Percentiles rank a stretch among this genome's conserved stretches.
Evolutionary conservation across 2,888 invertebrate genomes (phyloP).

Genomic region (Nematopogon swammerdamellus): DNA sequence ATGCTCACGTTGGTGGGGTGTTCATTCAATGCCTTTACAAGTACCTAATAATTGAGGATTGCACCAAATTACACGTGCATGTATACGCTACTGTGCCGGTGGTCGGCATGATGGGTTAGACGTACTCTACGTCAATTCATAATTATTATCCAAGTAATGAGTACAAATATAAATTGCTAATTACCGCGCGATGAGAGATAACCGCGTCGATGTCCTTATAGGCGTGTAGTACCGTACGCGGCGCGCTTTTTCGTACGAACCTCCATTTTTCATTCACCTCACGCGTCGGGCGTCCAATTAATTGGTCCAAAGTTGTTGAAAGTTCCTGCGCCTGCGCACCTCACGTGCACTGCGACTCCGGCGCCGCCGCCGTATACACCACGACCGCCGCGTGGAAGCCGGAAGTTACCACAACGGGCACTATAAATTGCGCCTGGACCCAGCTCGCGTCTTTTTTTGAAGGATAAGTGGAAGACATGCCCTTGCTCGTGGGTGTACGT

Average conservation of each 20-base stretch:
- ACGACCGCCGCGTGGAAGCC: neutral
- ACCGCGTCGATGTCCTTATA: neutral
- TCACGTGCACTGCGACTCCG: too few relatives aligned
- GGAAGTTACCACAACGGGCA: neutral
- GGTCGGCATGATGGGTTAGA: too few relatives aligned
- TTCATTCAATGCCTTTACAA: too few relatives aligned
- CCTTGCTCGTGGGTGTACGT: neutral
- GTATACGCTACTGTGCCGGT: too few relatives aligned
- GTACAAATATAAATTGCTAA: neutral
- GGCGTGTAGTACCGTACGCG: neutral
- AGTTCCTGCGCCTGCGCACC: too few relatives aligned
- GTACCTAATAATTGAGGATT: too few relatives aligned
- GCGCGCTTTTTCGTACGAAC: neutral
- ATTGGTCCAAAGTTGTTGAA: conserved; percentile 3
- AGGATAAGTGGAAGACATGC: neutral
- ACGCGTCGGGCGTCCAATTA: conserved; percentile 1
- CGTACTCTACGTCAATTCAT: too few relatives aligned
- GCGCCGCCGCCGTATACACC: too few relatives aligned
- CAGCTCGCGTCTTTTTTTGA: neutral
- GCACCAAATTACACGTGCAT: too few relatives aligned
- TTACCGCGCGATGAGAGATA: neutral
- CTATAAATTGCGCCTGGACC: neutral
- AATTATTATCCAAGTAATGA: neutral
- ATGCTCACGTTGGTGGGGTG: too few relatives aligned
- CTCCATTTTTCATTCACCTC: neutral